Percentiles rank a stretch among this genome's conserved stretches.
These are phyloP conservation scores for Pinctada fucata DNA, from an alignment of 2,888 invertebrate genomes.

Conservation along the genomic window DNA sequence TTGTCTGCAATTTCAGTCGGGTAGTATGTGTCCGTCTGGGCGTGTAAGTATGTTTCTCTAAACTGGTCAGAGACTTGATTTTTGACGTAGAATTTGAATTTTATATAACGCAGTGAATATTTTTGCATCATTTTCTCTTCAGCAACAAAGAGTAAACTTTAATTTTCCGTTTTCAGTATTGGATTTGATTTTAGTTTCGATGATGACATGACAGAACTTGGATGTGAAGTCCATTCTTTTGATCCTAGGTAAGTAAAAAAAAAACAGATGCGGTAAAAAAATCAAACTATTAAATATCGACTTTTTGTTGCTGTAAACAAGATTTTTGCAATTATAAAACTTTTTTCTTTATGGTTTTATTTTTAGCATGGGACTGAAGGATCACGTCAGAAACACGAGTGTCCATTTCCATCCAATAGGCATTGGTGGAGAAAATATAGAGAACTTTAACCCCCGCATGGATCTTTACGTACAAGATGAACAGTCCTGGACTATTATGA, in stretches of 20 bases:
- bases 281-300: too few relatives aligned
- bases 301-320: too few relatives aligned
- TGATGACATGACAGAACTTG: slow-evolving; percentile 38
- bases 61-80: too few relatives aligned
- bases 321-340: too few relatives aligned
- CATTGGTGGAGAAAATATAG: slow-evolving; percentile 28
- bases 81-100: too few relatives aligned
- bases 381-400: slow-evolving; percentile 30
- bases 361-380: slow-evolving; percentile 31
- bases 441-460: slow-evolving; percentile 34
- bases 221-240: slow-evolving; percentile 46
- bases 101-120: too few relatives aligned
- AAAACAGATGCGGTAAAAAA: neutral
- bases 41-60: too few relatives aligned
- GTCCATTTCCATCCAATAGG: slow-evolving; percentile 43
- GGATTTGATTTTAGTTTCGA: slow-evolving; percentile 41
- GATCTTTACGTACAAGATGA: slow-evolving; percentile 39
- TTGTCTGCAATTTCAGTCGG: too few relatives aligned
- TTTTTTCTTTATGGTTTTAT: too few relatives aligned
- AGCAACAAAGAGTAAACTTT: too few relatives aligned
- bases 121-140: too few relatives aligned
- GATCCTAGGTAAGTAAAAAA: slow-evolving; percentile 43
- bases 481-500: slow-evolving; percentile 43
- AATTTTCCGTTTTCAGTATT: slow-evolving; percentile 29
- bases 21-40: too few relatives aligned